phyloP scores from a whole-genome alignment of 2,113 vertebrate genomes.

The Labrus mixtus region DNA sequence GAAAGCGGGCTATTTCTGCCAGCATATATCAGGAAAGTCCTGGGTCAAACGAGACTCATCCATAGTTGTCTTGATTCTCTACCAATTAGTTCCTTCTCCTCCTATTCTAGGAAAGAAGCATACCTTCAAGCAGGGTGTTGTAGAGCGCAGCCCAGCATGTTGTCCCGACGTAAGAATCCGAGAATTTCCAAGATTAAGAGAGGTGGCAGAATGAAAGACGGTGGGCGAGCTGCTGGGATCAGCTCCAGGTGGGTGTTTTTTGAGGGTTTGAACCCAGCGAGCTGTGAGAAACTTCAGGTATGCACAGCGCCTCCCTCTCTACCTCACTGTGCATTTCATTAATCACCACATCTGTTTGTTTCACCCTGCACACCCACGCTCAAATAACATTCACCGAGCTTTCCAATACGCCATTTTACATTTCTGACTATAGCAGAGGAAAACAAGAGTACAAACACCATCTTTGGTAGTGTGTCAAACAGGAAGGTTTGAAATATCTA shows the following conservation, averaged over 20 bases:
- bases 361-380: constrained; percentile 26
- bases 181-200: constrained; percentile 35
- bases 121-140: constrained; percentile 52
- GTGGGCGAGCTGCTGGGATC: constrained; percentile 1
- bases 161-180: constrained; percentile 24
- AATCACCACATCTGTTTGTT: constrained; percentile 57
- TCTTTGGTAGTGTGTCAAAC: constrained; percentile 39
- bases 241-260: no score
- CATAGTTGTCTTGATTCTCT: constrained; percentile 49
- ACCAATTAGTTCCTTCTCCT: constrained; percentile 55
- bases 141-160: constrained; percentile 26
- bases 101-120: constrained; percentile 12
- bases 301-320: constrained; percentile 6
- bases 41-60: constrained; percentile 25
- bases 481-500: background rate
- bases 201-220: constrained; percentile 13
- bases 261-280: constrained; percentile 16
- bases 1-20: background rate
- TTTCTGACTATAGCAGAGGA: background rate
- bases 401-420: constrained; percentile 12
- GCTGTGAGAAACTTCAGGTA: constrained; percentile 48
- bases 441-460: constrained; percentile 20
- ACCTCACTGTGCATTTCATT: constrained; percentile 53
- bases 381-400: constrained; percentile 14
- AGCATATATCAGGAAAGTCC: constrained; percentile 36